These are phyloP conservation scores for Callosobruchus maculatus DNA, from an alignment of 2,888 invertebrate genomes.

Conservation along the genomic window DNA sequence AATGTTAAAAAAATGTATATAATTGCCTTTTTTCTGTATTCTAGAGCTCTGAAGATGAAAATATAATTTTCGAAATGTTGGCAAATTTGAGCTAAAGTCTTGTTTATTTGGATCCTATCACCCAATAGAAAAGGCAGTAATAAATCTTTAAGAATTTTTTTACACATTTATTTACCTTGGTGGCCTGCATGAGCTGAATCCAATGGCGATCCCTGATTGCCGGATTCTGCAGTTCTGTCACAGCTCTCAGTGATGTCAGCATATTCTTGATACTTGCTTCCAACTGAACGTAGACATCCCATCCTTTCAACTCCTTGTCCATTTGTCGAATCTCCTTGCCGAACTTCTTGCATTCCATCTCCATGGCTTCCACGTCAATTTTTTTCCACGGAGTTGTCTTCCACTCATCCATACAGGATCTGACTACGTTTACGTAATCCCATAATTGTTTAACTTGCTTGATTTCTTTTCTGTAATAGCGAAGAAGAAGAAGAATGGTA, in stretches of 20 bases:
- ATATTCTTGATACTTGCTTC: slow-evolving; percentile 86
- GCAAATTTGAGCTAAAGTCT: no score
- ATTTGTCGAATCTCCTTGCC: slow-evolving; percentile 77
- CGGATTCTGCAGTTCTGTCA: slow-evolving; percentile 91
- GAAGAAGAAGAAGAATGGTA: no score
- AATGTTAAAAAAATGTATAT: no score
- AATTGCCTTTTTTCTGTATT: no score
- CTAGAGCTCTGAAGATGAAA: no score
- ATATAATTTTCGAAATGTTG: no score
- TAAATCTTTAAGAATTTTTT: no score
- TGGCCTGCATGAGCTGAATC: slow-evolving; percentile 89
- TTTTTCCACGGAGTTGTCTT: slow-evolving; percentile 91
- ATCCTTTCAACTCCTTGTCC: slow-evolving; percentile 74
- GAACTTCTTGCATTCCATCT: slow-evolving; percentile 87
- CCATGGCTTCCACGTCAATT: slow-evolving; percentile 92
- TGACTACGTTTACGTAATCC: slow-evolving; percentile 83
- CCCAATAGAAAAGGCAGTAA: no score
- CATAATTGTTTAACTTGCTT: slow-evolving; percentile 77
- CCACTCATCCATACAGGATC: slow-evolving; percentile 85
- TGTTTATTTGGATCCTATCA: no score
- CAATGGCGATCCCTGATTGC: slow-evolving; percentile 92
- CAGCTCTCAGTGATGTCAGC: slow-evolving; percentile 87
- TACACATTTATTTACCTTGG: slow-evolving; percentile 66
- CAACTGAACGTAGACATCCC: slow-evolving; percentile 76
- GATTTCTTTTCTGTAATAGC: slow-evolving; percentile 67